Evolutionary conservation across 2,888 invertebrate species (phyloP).

Genomic region (Phrixothrix hirtus): DNA sequence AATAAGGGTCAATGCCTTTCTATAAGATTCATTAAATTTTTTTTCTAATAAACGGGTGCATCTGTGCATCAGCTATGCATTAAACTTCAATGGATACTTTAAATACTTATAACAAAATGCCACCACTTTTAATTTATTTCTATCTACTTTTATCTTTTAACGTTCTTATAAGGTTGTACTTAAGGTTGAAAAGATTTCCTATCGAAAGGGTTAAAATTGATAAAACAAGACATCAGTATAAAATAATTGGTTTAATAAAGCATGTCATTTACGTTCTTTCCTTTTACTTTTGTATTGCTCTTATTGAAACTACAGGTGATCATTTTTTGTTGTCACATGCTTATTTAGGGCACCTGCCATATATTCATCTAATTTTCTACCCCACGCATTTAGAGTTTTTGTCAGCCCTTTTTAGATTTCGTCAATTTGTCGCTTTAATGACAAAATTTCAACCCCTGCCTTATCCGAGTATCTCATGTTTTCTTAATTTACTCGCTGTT

Average conservation of each 20-base stretch:
- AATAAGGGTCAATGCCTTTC: slow-evolving; percentile 21
- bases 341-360: slow-evolving; percentile 37
- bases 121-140: slow-evolving; percentile 24
- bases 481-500: slow-evolving; percentile 10
- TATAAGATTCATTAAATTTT: slow-evolving; percentile 27
- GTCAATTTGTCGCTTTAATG: slow-evolving; percentile 45
- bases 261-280: slow-evolving; percentile 39
- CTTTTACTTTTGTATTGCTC: slow-evolving; percentile 31
- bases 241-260: slow-evolving; percentile 41
- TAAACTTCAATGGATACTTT: slow-evolving; percentile 31
- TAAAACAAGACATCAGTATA: slow-evolving; percentile 35
- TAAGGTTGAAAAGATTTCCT: slow-evolving; percentile 6
- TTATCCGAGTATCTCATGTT: slow-evolving; percentile 14
- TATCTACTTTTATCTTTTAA: slow-evolving; percentile 8
- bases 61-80: slow-evolving; percentile 32
- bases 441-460: slow-evolving; percentile 35
- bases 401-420: slow-evolving; percentile 20
- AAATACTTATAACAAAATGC: slow-evolving; percentile 29
- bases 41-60: slow-evolving; percentile 27
- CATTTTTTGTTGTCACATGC: slow-evolving; percentile 36
- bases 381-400: slow-evolving; percentile 38
- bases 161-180: slow-evolving; percentile 3
- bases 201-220: slow-evolving; percentile 32
- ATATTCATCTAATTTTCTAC: slow-evolving; percentile 34
- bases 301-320: slow-evolving; percentile 37